phyloP scores from a whole-genome alignment of 2,797 vertebrate genomes.

The Urosaurus nigricauda region DNA sequence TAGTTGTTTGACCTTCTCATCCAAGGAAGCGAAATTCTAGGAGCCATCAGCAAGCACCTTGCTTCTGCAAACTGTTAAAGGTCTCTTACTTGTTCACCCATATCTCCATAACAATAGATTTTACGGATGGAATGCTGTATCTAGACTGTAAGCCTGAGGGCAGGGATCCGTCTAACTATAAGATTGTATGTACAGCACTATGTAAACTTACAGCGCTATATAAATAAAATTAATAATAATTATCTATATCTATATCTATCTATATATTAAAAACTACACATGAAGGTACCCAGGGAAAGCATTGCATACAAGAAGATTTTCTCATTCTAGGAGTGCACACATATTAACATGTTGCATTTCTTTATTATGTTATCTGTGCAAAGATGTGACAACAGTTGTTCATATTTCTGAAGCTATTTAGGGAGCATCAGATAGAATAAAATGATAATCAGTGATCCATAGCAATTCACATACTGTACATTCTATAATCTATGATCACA shows the following conservation, averaged over 20 bases:
- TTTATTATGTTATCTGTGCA: constrained; percentile 50
- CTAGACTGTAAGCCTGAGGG: no score
- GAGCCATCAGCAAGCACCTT: neutral
- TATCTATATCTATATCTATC: neutral
- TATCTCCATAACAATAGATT: neutral
- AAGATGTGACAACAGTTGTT: constrained; percentile 52
- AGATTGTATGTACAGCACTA: no score
- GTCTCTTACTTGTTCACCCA: neutral
- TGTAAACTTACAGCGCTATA: no score
- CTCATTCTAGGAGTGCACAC: constrained; percentile 30
- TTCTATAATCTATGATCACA: constrained; percentile 69
- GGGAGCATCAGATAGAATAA: constrained; percentile 64
- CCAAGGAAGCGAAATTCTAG: neutral
- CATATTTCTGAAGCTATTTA: constrained; percentile 57
- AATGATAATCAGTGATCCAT: constrained; percentile 61
- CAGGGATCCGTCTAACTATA: no score
- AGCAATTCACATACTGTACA: constrained; percentile 56
- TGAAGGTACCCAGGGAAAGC: constrained; percentile 34
- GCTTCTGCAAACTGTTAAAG: neutral
- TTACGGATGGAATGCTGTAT: neutral
- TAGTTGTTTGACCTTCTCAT: neutral
- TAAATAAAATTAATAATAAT: no score
- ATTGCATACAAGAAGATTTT: neutral
- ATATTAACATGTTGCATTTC: constrained; percentile 23
- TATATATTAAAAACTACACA: neutral